A percentile compares a stretch with the other conserved stretches of the same genome.
Evolutionary conservation across 2,797 vertebrate genomes (phyloP).

Genomic region (Buceros bicornis): DNA sequence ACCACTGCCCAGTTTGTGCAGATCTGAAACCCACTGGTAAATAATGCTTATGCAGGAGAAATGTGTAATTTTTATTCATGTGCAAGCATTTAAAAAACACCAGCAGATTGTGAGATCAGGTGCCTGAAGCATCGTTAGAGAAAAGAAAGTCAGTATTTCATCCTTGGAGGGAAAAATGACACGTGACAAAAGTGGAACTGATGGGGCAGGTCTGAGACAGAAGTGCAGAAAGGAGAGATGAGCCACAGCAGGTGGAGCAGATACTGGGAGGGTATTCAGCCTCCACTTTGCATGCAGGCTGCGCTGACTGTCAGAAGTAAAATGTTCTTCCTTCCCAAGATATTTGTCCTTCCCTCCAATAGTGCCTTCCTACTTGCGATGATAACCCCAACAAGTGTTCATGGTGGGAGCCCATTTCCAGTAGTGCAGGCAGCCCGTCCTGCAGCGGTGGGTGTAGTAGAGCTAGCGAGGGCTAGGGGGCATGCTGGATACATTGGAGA

Average conservation of each 20-base stretch:
- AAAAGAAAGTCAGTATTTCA: background rate
- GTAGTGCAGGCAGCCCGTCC: background rate
- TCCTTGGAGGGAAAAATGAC: background rate
- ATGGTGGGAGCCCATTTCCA: background rate
- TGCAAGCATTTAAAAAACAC: background rate
- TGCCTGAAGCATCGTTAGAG: background rate
- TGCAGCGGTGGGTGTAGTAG: constrained; percentile 64
- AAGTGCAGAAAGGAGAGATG: background rate
- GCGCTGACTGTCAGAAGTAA: background rate
- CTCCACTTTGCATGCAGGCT: background rate
- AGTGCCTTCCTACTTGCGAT: background rate
- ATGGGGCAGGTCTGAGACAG: background rate
- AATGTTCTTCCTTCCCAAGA: background rate
- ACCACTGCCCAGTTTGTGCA: background rate
- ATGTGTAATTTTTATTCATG: background rate
- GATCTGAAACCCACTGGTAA: constrained; percentile 11
- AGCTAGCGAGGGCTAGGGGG: constrained; percentile 80
- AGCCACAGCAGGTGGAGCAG: background rate
- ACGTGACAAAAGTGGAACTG: background rate
- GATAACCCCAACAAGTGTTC: background rate
- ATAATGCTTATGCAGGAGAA: background rate
- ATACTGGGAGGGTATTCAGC: background rate
- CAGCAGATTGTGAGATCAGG: background rate
- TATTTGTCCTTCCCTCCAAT: background rate
- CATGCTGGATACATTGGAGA: constrained; percentile 78